Base-by-base conservation (phyloP, 1,140 invertebrate species). In the Heliconius congener region DNA sequence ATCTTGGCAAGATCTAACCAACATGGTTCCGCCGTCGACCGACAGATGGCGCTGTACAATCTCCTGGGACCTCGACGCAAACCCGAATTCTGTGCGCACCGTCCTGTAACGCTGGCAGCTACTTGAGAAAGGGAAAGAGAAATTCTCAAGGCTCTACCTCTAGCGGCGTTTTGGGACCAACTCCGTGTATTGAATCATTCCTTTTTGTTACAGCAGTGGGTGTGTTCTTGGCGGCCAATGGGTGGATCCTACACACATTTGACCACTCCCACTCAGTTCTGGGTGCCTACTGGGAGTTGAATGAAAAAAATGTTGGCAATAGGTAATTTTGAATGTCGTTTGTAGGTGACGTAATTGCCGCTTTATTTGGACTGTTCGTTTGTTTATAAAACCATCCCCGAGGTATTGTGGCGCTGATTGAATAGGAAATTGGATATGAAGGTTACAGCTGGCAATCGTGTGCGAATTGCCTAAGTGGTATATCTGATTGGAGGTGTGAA, bases 321-420 rank as follows among this genome's bases (percentile, higher is more conserved):
- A 93, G 91, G 93, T 94, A 94, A 94, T 94, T 94, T 90, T 88
- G 88, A 91, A 90, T 86, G 85, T 88, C 88, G 88, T 92, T 93
- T 85, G 85, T 84, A 87, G 87, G 90, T 90, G 89, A 93, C 85
- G 91, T 90, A 93, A 93, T 94, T 90, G 89, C 83, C 82, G 87
- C 84, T 92, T 93, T 92, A 93, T 90, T 84, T 88, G 85, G 86
- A 81, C 82, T 81, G 86, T 86, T 86, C 82, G 87, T 86, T 88
- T 86, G 86, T 87, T 88, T 84, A 87, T 90, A 87, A 87, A 88
- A 83, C 60, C 82, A 39, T 81, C 85, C 86, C 86, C 39, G 30
- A 85, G 81, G 87, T 74, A 83, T 80, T 83, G 81, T 82, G 79
- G 85, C 81, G 85, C 86, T 92, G 88, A 91, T 92, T 90, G 90